phyloP scores from a whole-genome alignment of 2,888 invertebrate species.

The Pheosia gnoma region DNA sequence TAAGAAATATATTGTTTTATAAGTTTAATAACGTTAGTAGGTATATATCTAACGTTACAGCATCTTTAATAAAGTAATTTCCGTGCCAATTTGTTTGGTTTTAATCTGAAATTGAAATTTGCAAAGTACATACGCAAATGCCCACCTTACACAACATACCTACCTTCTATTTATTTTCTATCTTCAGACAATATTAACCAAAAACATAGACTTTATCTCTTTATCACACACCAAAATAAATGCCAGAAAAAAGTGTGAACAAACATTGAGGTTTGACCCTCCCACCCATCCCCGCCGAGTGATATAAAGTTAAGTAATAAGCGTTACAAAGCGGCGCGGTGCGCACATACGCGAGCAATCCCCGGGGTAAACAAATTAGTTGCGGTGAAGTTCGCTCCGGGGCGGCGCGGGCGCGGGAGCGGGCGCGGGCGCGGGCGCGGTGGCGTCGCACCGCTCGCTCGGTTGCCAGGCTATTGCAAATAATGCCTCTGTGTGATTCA shows the following conservation, averaged over 20 bases:
- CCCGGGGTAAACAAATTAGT: constrained; percentile 35
- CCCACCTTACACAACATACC: no score
- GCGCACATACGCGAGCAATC: constrained; percentile 19
- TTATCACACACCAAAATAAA: constrained; percentile 11
- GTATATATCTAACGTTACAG: not conserved
- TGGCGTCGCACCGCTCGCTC: not conserved
- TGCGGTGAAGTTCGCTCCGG: constrained; percentile 20
- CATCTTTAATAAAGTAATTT: no score
- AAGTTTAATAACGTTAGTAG: not conserved
- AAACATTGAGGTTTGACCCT: constrained; percentile 19
- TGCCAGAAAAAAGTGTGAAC: constrained; percentile 18
- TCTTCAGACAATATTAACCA: constrained; percentile 9
- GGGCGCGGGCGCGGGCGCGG: no score
- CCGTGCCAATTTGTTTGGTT: no score
- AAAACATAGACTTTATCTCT: constrained; percentile 6
- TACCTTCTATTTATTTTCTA: not conserved
- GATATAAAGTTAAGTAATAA: constrained; percentile 37
- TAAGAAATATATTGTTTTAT: not conserved
- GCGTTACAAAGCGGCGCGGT: constrained; percentile 21
- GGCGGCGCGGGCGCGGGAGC: no score
- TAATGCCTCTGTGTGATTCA: no score
- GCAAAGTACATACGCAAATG: no score
- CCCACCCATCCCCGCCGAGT: constrained; percentile 12
- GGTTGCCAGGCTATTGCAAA: not conserved
- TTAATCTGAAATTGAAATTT: no score